Conservation (phyloP, 2,113 vertebrate genomes). For the Hippocampus comes region DNA sequence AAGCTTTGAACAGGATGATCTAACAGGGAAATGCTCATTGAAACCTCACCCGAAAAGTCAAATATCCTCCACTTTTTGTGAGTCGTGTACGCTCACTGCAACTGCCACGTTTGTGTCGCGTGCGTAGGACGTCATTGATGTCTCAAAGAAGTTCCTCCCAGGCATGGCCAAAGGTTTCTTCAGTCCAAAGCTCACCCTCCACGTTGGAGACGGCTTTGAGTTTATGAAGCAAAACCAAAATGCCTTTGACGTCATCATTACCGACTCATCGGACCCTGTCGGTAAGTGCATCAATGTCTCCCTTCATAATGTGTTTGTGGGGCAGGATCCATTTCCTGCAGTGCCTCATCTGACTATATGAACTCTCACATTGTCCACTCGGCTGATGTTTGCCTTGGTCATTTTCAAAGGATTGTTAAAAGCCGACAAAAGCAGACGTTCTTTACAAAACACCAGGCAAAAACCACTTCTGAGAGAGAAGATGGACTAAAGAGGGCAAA, state of each 20-base stretch:
- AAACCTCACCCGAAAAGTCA: too few species aligned
- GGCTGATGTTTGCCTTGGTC: too few species aligned
- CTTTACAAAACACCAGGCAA: too few species aligned
- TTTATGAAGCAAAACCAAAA: slow-evolving; percentile 99
- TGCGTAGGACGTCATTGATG: slow-evolving; percentile 91
- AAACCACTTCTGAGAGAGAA: too few species aligned
- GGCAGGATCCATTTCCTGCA: too few species aligned
- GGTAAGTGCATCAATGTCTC: slow-evolving; percentile 71
- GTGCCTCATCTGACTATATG: too few species aligned
- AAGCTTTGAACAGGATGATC: too few species aligned
- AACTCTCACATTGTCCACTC: too few species aligned
- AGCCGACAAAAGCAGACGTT: too few species aligned
- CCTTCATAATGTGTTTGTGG: not conserved
- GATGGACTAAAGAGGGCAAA: too few species aligned
- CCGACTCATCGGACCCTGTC: slow-evolving; percentile 95
- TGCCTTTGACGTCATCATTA: slow-evolving; percentile 96
- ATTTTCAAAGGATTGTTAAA: too few species aligned
- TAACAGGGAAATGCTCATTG: too few species aligned
- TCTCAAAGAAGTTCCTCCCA: slow-evolving; percentile 92
- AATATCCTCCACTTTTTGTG: not conserved
- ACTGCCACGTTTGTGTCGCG: slow-evolving; percentile 18
- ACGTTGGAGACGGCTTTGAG: slow-evolving; percentile 94
- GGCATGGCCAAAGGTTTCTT: slow-evolving; percentile 94
- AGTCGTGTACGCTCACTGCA: not conserved
- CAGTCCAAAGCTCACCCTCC: slow-evolving; percentile 89